Evolutionary conservation across 2,797 vertebrate genomes (phyloP).

Genomic region (Ispidina picta): DNA sequence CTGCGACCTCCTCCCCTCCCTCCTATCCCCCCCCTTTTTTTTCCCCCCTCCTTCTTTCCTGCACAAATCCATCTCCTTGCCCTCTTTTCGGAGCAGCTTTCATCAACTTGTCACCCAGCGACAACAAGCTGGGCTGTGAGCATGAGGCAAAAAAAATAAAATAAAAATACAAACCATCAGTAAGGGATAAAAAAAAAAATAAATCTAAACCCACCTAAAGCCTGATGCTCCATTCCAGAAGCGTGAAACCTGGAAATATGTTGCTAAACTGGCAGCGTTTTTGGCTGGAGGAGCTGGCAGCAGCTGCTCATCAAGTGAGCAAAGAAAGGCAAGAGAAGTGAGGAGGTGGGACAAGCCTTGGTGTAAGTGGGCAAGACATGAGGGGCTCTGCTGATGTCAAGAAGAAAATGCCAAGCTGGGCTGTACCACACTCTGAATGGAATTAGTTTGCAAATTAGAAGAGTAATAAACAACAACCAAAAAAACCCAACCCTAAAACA

Average conservation of each 20-base stretch:
- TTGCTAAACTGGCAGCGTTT: neutral
- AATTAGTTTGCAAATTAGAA: neutral
- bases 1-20: neutral
- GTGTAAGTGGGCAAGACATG: accelerated
- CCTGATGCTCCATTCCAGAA: neutral
- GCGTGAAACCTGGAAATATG: neutral
- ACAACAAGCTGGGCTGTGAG: neutral
- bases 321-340: neutral
- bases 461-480: no score
- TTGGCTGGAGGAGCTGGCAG: neutral
- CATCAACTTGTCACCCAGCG: conserved; percentile 52
- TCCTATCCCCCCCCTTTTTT: neutral
- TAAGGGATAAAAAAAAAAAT: neutral
- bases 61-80: neutral
- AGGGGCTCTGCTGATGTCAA: accelerated
- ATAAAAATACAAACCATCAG: neutral
- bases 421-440: neutral
- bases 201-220: neutral
- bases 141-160: neutral
- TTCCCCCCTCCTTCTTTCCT: neutral
- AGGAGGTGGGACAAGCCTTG: neutral
- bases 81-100: conserved; percentile 13
- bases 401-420: neutral
- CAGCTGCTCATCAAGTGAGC: neutral
- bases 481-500: no score